Conservation (phyloP, 1,140 invertebrate species). For the Eurosta solidaginis region DNA sequence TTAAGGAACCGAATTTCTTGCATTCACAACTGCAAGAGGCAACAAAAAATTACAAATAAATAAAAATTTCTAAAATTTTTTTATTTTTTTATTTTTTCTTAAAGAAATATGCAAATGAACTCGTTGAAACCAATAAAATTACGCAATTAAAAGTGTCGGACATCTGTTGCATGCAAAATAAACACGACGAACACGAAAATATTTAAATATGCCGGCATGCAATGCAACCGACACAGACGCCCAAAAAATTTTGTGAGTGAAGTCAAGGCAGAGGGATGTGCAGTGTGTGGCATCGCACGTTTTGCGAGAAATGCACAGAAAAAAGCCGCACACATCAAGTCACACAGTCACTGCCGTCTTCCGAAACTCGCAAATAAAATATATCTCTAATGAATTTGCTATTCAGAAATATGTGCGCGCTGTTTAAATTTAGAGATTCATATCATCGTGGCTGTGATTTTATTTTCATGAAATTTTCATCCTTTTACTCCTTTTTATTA, state of each 20-base stretch:
- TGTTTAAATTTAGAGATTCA: conserved; percentile 26
- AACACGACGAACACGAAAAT: background rate
- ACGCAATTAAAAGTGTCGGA: conserved; percentile 25
- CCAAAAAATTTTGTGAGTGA: too few species aligned
- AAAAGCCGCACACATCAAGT: too few species aligned
- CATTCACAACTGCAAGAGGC: background rate
- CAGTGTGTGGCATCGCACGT: background rate
- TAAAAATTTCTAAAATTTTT: background rate
- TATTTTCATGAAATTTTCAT: background rate
- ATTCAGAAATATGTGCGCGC: conserved; percentile 15
- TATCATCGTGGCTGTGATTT: conserved; percentile 19
- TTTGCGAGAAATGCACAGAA: background rate
- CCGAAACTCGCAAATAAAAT: background rate
- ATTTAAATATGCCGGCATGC: background rate
- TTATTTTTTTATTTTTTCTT: too few species aligned
- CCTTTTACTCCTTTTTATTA: background rate
- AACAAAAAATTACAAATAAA: background rate
- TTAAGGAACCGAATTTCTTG: background rate
- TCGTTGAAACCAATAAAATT: conserved; percentile 26
- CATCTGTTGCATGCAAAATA: conserved; percentile 16
- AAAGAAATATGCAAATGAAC: conserved; percentile 25
- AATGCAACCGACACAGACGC: too few species aligned
- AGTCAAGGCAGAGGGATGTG: background rate
- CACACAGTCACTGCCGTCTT: background rate
- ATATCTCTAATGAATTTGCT: conserved; percentile 15